phyloP scores from a whole-genome alignment of 1,140 invertebrate genomes.

The Heterodera carotae region DNA sequence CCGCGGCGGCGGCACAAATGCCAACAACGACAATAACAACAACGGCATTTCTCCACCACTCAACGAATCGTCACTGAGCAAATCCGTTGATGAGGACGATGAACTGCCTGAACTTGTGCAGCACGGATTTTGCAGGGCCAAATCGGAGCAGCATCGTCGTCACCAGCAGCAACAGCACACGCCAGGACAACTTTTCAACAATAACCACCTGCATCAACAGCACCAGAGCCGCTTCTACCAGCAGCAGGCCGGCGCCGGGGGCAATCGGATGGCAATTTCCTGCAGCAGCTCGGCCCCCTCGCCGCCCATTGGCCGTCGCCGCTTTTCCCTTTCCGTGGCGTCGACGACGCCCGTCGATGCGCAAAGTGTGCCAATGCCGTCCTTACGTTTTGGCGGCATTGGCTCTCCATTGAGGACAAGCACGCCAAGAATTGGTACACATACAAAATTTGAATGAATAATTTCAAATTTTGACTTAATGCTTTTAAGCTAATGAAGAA shows the following conservation, averaged over 20 bases:
- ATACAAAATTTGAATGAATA: not conserved
- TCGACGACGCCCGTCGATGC: not conserved
- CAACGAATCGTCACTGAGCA: constrained; percentile 16
- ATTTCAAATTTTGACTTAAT: not conserved
- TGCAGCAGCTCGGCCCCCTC: not conserved
- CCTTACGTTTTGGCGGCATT: not conserved
- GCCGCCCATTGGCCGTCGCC: constrained; percentile 19
- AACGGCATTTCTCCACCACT: not conserved
- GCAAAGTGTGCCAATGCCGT: constrained; percentile 7
- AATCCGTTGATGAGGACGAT: constrained; percentile 15
- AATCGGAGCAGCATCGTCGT: not conserved
- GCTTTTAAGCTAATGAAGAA: constrained; percentile 43
- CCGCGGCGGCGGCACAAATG: constrained; percentile 1
- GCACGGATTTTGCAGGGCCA: not conserved
- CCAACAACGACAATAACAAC: not conserved
- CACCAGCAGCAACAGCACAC: not conserved
- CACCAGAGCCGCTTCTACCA: constrained; percentile 29
- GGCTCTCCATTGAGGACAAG: constrained; percentile 24
- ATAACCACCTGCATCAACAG: constrained; percentile 16
- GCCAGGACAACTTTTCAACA: not conserved
- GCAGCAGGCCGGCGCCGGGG: not conserved
- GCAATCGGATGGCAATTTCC: not conserved
- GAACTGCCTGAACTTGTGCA: constrained; percentile 24
- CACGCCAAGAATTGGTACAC: constrained; percentile 1
- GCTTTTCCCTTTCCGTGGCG: constrained; percentile 6